Conservation (phyloP, 2,888 invertebrate genomes). For the Yponomeuta cagnagella region DNA sequence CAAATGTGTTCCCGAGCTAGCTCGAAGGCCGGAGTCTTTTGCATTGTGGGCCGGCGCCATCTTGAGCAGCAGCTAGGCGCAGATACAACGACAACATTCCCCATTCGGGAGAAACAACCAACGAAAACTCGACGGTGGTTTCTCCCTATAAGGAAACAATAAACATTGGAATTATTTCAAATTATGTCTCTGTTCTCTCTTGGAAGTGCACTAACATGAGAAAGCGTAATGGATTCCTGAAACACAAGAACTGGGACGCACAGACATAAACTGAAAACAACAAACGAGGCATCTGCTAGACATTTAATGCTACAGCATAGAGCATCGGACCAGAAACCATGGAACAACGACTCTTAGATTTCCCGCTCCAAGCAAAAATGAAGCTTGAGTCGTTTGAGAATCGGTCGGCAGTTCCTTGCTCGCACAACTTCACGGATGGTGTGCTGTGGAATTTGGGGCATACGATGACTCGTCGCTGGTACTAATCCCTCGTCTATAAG, state of each 20-base stretch:
- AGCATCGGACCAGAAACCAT: constrained; percentile 38
- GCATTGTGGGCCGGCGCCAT: constrained; percentile 16
- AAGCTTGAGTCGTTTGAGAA: constrained; percentile 27
- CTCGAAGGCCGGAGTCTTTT: constrained; percentile 45
- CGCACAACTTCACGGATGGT: constrained; percentile 47
- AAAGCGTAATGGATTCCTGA: not conserved
- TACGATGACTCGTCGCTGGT: constrained; percentile 67
- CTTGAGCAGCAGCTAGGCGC: not conserved
- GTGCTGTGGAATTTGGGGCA: constrained; percentile 69
- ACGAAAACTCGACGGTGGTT: constrained; percentile 12
- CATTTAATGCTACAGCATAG: constrained; percentile 42
- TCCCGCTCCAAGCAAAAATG: constrained; percentile 30
- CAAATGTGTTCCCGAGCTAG: constrained; percentile 46
- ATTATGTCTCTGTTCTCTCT: not conserved
- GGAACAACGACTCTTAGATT: constrained; percentile 53
- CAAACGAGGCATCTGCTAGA: constrained; percentile 52
- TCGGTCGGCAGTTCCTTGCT: constrained; percentile 41
- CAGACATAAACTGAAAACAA: constrained; percentile 16
- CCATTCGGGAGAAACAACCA: constrained; percentile 3
- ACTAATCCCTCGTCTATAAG: constrained; percentile 59
- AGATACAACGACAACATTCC: not conserved
- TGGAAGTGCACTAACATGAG: not conserved
- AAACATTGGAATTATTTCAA: not conserved
- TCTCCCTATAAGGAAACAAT: not conserved
- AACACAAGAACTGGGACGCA: not conserved